These are phyloP conservation scores for Chelonoidis abingdonii DNA, from an alignment of 2,113 vertebrate genomes.

Conservation along the genomic window DNA sequence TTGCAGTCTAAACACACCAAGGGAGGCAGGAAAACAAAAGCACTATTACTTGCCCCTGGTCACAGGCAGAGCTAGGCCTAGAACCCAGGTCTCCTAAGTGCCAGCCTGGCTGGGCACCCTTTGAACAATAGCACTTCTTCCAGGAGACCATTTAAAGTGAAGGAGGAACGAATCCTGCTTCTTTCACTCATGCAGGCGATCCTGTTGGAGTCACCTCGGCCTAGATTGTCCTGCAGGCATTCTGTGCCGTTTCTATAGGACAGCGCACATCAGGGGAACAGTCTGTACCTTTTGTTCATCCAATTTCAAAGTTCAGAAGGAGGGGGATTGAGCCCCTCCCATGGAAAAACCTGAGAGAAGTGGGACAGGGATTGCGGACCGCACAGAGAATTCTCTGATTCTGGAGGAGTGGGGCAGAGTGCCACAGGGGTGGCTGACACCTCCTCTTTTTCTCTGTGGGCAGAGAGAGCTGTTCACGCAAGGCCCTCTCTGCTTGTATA, in stretches of 20 bases:
- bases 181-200: background rate
- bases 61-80: background rate
- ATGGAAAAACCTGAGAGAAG: background rate
- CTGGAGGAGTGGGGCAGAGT: background rate
- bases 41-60: background rate
- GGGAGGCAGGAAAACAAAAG: background rate
- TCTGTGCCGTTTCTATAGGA: background rate
- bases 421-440: background rate
- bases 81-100: background rate
- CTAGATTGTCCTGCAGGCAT: background rate
- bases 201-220: background rate
- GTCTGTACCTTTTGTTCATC: background rate
- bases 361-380: background rate
- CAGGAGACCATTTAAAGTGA: background rate
- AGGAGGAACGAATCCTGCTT: background rate
- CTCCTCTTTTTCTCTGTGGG: background rate
- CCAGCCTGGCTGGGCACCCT: background rate
- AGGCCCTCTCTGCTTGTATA: slow-evolving; percentile 41
- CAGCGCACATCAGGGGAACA: background rate
- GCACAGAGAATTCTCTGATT: background rate
- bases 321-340: background rate
- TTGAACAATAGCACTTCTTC: background rate
- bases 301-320: background rate
- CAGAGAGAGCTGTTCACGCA: background rate
- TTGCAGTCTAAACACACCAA: background rate